These are phyloP conservation scores for Acrocephalus arundinaceus DNA, from an alignment of 2,113 vertebrate genomes.

Conservation along the genomic window DNA sequence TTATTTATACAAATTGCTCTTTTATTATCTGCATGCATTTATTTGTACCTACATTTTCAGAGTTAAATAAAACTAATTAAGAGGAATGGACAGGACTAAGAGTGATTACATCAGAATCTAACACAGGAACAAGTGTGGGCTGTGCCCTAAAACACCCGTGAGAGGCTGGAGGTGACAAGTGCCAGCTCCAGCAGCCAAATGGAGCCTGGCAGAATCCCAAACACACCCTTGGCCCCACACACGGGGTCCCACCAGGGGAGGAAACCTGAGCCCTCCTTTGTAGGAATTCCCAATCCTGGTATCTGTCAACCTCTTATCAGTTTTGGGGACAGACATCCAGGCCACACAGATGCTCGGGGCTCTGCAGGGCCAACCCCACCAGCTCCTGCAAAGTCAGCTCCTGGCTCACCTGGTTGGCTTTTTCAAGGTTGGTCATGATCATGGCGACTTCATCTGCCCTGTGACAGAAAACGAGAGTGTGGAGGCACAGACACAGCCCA, in stretches of 20 bases:
- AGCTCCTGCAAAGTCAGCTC: not conserved
- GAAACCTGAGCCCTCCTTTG: not conserved
- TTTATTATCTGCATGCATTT: not conserved
- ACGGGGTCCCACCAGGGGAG: not conserved
- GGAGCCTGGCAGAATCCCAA: not conserved
- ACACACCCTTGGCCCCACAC: not conserved
- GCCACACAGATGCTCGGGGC: fast-evolving
- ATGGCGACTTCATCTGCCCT: constrained; percentile 90
- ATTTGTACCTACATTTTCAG: not conserved
- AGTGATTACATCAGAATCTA: not conserved
- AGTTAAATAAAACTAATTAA: not conserved
- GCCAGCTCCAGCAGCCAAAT: not conserved
- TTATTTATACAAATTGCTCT: not conserved
- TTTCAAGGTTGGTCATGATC: constrained; percentile 93
- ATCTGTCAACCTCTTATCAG: fast-evolving
- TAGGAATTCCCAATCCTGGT: not conserved
- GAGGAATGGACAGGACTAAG: not conserved
- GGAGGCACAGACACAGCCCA: not conserved
- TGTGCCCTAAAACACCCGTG: not conserved
- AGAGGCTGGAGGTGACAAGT: not conserved
- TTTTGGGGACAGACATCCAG: not conserved
- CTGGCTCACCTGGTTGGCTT: constrained; percentile 90
- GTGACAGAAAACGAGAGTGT: constrained; percentile 33
- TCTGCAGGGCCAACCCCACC: not conserved
- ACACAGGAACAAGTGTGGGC: not conserved